These are phyloP conservation scores for Arenaria interpres DNA, from an alignment of 2,113 vertebrate species.

Conservation along the genomic window DNA sequence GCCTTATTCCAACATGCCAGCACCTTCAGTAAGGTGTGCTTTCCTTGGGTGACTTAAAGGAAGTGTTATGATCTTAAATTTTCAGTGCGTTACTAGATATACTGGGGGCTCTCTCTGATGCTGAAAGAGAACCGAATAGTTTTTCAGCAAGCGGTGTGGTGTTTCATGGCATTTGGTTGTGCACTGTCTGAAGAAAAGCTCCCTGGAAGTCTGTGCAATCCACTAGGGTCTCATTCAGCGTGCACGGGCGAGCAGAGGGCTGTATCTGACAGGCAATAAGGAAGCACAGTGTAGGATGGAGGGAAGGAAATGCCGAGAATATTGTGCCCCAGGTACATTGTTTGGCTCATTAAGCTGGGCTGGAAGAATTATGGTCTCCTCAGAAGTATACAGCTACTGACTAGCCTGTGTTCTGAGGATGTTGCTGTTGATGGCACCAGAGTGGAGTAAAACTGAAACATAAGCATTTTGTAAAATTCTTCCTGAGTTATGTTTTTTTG, in stretches of 20 bases:
- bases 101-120: too few relatives aligned
- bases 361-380: not conserved
- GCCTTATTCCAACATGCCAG: not conserved
- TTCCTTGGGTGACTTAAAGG: not conserved
- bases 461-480: not conserved
- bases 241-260: not conserved
- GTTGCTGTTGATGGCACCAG: not conserved
- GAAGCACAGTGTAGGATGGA: not conserved
- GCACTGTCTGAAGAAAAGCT: not conserved
- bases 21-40: not conserved
- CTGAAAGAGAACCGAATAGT: not conserved
- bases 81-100: not conserved
- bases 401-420: not conserved
- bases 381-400: not conserved
- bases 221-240: accelerated
- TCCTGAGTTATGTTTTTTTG: not conserved
- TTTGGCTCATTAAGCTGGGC: not conserved
- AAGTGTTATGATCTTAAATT: not conserved
- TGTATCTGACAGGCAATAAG: not conserved
- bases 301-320: not conserved
- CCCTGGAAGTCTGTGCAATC: not conserved
- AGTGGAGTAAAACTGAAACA: not conserved
- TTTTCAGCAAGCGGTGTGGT: not conserved
- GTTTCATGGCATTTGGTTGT: not conserved
- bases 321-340: not conserved